Evolutionary conservation across 1,140 invertebrate species (phyloP), one percentile per base, ranked within the genome.

Genomic region (Sogatella furcifera): DNA sequence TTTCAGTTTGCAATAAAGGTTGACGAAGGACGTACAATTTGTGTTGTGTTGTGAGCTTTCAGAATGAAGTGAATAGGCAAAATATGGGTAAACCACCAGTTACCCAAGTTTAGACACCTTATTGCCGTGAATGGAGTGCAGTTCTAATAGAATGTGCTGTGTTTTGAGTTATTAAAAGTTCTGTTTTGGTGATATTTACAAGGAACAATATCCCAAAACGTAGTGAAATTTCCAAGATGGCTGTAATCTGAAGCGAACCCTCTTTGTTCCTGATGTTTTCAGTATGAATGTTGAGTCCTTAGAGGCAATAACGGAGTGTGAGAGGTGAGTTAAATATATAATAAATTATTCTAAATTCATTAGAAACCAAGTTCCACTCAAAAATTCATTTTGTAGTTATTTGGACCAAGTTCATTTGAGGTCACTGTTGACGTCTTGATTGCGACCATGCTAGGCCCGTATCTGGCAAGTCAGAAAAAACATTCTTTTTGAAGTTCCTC

Each of bases 221-320:
- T n/a, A 49, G 21, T 17, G 15, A 49, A 49, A 49, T 49, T 49
- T 49, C 14, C 46, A 49, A 49, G 46, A 49, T 49, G 46, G 46
- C 46, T 49, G 46, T 17, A 49, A 49, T 49, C 46, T 49, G 46
- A 49, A 22, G 15, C 15, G 14, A 22, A 17, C 46, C 46, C 21
- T 49, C 46, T 49, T 49, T 49, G 46, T 49, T 49, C 46, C 46
- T 17, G 46, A 49, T 49, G 46, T 49, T 49, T 49, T 49, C 46
- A 49, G 46, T 49, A 49, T 49, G 46, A 49, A 49, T 10, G 46
- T 49, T 19, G 46, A 49, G 46, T 49, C 46, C 46, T 49, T 49
- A 49, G 46, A 49, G 46, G 10, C 46, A 22, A 49, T 49, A 19
- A 49, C 46, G 46, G 46, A 49, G 46, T 49, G 46, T 17, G 46